Evolutionary conservation across 2,888 invertebrate genomes (phyloP), one percentile per base, ranked within the genome.

Genomic region (Sinohyriopsis cumingii): DNA sequence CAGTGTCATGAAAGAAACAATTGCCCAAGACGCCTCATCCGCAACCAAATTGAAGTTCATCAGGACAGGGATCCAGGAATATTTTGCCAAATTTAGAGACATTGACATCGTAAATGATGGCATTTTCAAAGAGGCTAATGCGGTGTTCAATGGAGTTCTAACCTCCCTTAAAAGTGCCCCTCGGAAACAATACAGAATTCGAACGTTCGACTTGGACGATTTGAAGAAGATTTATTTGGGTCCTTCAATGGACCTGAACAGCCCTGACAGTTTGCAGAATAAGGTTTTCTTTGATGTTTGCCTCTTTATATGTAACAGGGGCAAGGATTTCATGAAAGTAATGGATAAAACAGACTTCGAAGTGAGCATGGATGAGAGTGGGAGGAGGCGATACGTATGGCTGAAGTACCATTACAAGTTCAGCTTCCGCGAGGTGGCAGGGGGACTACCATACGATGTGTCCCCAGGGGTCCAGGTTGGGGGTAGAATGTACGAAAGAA

Each of bases 201-300:
- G 84, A 68, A 86, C 77, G 68, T 77, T 77, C 68, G 75, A 75
- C 61, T 77, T 86, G 55, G 84, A 84, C 56, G 84, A 85, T 70
- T 72, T 86, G 71, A 80, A 82, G 59, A 84, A 83, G 63, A 83
- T 86, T 25, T 85, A 85, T 69, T 71, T 85, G 61, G 79, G 84
- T 56, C 82, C 83, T 57, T 84, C 84, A 7, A 80, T 86, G 82
- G 81, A 83, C 65, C 65, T 80, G 15, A 81, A 82, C 63, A 82
- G 81, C 55, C 86, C 86, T 5, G 85, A 85, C 65, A 80, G 82
- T 18, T 67, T 86, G 22, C 86, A 86, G 70, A 86, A 86, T 67
- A 86, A 86, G 68, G 84, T 85, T 5, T 86, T 85, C 73, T 85
- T 86, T 68, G 86, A 86, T 72, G 79, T 86, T 9, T 85, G 83